Percentiles rank a stretch among this genome's conserved stretches.
Conservation (phyloP, 2,888 invertebrate species). For the Drosophila fungiperda region DNA sequence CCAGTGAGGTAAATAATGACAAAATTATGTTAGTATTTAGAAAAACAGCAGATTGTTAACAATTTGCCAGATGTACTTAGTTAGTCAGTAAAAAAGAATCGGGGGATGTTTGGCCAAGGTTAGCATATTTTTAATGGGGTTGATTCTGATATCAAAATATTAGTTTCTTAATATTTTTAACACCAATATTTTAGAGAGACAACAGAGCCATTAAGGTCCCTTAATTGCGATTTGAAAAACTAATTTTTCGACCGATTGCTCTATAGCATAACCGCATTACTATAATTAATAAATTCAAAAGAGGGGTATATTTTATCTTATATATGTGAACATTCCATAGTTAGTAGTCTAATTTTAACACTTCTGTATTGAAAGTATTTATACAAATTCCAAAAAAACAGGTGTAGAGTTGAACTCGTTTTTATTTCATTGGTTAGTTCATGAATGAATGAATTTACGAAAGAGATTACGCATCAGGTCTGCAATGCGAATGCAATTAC, state of each 20-base stretch:
- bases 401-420: not conserved
- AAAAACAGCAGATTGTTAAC: constrained; percentile 75
- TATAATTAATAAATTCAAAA: not conserved
- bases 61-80: constrained; percentile 75
- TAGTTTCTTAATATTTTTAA: not conserved
- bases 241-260: not conserved
- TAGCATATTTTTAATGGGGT: constrained; percentile 32
- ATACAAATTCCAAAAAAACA: not conserved
- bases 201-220: too few species aligned
- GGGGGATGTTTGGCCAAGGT: constrained; percentile 44
- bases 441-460: not conserved
- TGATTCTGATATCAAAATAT: constrained; percentile 8
- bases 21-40: constrained; percentile 79
- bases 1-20: constrained; percentile 79
- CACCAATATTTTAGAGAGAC: not conserved
- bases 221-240: too few species aligned
- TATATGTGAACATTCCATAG: not conserved
- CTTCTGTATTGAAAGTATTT: not conserved
- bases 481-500: constrained; percentile 55
- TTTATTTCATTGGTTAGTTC: not conserved
- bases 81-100: constrained; percentile 45
- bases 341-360: not conserved
- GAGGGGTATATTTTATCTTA: not conserved
- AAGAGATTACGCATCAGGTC: constrained; percentile 3
- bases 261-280: too few species aligned